A percentile compares a stretch with the other conserved stretches of the same genome.
Evolutionary conservation across 2,113 vertebrate species (phyloP).

Genomic region (Probosciger aterrimus): DNA sequence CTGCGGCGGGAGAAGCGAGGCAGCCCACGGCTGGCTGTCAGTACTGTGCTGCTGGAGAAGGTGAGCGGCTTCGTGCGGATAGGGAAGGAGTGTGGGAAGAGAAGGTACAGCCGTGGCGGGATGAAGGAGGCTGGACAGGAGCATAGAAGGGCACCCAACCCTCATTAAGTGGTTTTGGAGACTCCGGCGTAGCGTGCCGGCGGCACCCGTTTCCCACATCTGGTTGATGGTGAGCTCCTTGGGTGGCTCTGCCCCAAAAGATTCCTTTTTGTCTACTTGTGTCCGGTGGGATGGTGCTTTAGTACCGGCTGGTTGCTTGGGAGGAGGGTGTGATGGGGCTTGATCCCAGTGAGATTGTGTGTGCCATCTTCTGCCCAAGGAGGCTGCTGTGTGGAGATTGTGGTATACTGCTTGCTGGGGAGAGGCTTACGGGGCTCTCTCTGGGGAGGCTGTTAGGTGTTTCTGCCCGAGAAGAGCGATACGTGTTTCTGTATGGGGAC

Average conservation of each 20-base stretch:
- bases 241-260: background rate
- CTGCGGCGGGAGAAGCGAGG: background rate
- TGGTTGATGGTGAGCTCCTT: background rate
- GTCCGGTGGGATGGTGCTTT: background rate
- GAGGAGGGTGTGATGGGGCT: background rate
- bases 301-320: background rate
- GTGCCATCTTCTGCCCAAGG: background rate
- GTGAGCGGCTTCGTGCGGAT: background rate
- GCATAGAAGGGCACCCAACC: background rate
- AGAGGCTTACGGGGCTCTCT: background rate
- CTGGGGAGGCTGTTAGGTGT: background rate
- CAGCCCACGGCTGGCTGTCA: background rate
- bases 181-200: rapidly evolving
- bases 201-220: background rate
- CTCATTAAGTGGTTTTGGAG: background rate
- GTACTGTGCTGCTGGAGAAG: conserved; percentile 5
- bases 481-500: background rate
- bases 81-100: background rate
- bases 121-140: background rate
- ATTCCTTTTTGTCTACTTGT: background rate
- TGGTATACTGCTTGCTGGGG: background rate
- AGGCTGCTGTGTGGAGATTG: background rate
- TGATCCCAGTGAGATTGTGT: background rate
- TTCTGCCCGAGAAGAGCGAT: background rate
- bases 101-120: background rate